Evolutionary conservation across 2,113 vertebrate species (phyloP), one percentile per base, ranked within the genome.

Genomic region (Hippocampus guttulatus): DNA sequence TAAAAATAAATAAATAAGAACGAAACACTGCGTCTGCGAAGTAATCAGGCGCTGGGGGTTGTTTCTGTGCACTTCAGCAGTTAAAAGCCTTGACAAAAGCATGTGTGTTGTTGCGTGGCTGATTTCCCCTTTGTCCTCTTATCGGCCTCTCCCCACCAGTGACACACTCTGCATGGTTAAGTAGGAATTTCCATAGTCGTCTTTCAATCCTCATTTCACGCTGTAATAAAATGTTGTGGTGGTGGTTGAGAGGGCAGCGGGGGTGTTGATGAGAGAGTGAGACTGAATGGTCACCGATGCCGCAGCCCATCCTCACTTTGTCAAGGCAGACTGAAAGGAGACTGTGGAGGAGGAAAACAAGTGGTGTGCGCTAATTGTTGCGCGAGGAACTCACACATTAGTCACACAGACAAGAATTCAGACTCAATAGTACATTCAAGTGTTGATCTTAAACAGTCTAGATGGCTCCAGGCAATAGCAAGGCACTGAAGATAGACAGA

Each of bases 201-300:
- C 91, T 94, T 95, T 94, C 94, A 92, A 80, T 91, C 88, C 87
- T 79, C 82, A 94, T 95, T 95, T 95, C 94, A 96, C 91, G 91
- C 90, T 83, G 74, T 91, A 93, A 93, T 93, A 94, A 92, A 92
- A 93, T 85, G 88, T 93, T 90, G 91, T 87, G 87, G 91, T 92
- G 88, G 91, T 89, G 92, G 89, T 91, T 79, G 90, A 83, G 84
- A 94, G 93, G 90, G 92, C 87, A 84, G 92, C 91, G 88, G 85
- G 82, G 86, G 40, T 27, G 54, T 88, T 83, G 81, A 75, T 86
- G 64, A 81, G 91, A 90, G 71, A 90, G 92, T 89, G 89, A 87
- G 89, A 85, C 87, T 92, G 90, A 94, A 90, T 81, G 89, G 86
- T 49, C 79, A 86, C 85, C 82, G 84, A 88, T 89, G 90, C 90